These are phyloP conservation scores for Drosophila atripex DNA, from an alignment of 2,888 invertebrate species.

Conservation along the genomic window DNA sequence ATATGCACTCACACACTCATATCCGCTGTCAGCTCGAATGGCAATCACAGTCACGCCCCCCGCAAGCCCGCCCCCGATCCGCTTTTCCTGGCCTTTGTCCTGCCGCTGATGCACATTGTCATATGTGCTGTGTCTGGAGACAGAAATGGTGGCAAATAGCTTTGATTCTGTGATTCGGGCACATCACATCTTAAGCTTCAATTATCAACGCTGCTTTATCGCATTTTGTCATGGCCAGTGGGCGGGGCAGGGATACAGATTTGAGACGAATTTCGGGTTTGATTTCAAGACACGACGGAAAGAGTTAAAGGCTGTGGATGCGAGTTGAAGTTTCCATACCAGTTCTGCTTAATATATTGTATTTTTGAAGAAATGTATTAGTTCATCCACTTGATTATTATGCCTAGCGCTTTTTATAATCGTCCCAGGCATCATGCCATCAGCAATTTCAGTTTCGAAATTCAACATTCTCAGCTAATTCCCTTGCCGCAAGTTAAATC, in stretches of 20 bases:
- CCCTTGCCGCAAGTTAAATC: constrained; percentile 10
- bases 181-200: constrained; percentile 41
- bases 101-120: constrained; percentile 45
- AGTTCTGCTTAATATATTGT: background rate
- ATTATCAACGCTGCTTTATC: constrained; percentile 34
- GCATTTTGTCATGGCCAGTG: constrained; percentile 10
- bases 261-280: background rate
- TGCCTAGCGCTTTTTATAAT: too few relatives aligned
- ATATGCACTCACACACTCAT: constrained; percentile 22
- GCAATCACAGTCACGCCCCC: constrained; percentile 70
- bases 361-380: background rate
- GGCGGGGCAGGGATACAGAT: background rate
- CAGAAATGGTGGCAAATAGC: constrained; percentile 46
- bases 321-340: background rate
- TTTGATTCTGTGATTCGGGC: constrained; percentile 28
- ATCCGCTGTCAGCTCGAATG: constrained; percentile 64
- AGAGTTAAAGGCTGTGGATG: background rate
- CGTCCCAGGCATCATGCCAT: background rate
- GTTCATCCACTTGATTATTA: background rate
- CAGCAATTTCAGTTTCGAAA: background rate
- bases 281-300: background rate
- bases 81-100: constrained; percentile 33
- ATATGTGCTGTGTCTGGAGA: constrained; percentile 48
- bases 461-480: constrained; percentile 20
- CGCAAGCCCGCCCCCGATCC: constrained; percentile 1